A percentile compares a stretch with the other conserved stretches of the same genome.
Conservation (phyloP, 1,140 invertebrate species). For the Brachionus angularis region DNA sequence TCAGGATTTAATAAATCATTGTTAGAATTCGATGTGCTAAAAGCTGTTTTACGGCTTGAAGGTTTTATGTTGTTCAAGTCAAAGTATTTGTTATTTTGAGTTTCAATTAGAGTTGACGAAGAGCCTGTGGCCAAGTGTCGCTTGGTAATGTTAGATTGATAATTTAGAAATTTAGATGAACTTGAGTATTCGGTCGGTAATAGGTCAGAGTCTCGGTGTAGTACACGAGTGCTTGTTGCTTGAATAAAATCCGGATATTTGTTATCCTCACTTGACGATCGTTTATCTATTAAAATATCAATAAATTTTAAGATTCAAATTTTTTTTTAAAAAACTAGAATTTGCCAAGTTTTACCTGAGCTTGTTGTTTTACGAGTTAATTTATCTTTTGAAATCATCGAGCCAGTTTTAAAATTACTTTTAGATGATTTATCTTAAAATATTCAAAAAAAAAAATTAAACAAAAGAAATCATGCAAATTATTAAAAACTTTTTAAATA, state of each 20-base stretch:
- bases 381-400: slow-evolving; percentile 16
- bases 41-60: slow-evolving; percentile 2
- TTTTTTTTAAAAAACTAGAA: not conserved
- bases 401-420: not conserved
- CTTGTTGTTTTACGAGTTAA: slow-evolving; percentile 14
- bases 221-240: not conserved
- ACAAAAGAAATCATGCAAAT: no score
- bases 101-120: not conserved
- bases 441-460: no score
- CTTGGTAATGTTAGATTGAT: not conserved
- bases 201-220: not conserved
- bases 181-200: no score
- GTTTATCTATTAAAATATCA: not conserved
- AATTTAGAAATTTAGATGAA: no score
- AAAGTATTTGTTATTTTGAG: not conserved
- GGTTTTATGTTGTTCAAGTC: not conserved
- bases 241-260: not conserved
- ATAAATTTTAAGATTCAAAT: not conserved
- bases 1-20: no score
- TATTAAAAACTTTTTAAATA: no score
- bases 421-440: slow-evolving; percentile 30
- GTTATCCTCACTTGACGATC: slow-evolving; percentile 1
- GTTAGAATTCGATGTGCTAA: not conserved
- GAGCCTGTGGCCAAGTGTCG: slow-evolving; percentile 11
- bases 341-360: not conserved